Conservation (phyloP, 2,888 invertebrate species). For the Ypsolopha sequella region DNA sequence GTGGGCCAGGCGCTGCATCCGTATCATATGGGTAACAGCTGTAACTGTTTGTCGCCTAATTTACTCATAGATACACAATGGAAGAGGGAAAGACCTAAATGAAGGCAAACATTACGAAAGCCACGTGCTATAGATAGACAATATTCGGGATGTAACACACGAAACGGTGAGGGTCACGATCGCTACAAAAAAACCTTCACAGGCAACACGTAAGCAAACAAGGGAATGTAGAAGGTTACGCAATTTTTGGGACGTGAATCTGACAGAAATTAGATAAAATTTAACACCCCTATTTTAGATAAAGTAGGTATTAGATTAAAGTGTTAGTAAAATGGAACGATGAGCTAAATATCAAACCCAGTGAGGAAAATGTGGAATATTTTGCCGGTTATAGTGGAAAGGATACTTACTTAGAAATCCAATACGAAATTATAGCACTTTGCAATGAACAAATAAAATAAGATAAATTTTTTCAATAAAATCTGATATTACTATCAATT, state of each 20-base stretch:
- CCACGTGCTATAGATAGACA: not conserved
- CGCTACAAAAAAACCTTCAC: constrained; percentile 54
- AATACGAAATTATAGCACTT: constrained; percentile 34
- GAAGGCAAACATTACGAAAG: not conserved
- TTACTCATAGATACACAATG: not conserved
- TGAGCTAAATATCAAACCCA: constrained; percentile 17
- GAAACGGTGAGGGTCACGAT: constrained; percentile 54
- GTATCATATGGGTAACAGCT: not conserved
- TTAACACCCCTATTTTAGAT: not conserved
- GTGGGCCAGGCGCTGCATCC: not conserved
- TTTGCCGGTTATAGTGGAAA: constrained; percentile 37
- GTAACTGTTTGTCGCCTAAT: not conserved
- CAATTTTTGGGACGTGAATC: constrained; percentile 46
- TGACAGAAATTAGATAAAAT: constrained; percentile 5
- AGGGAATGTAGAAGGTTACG: constrained; percentile 62
- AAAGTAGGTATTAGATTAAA: not conserved
- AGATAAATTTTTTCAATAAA: constrained; percentile 27
- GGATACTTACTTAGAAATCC: constrained; percentile 48
- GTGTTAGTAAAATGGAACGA: constrained; percentile 7
- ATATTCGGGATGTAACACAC: constrained; percentile 8
- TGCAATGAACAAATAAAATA: constrained; percentile 25
- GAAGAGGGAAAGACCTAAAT: not conserved
- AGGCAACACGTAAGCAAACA: constrained; percentile 67
- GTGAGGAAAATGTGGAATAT: constrained; percentile 38
- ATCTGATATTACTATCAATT: constrained; percentile 53